A percentile compares a stretch with the other conserved stretches of the same genome.
Evolutionary conservation across 2,888 invertebrate genomes (phyloP).

Genomic region (Sinelater perroti): DNA sequence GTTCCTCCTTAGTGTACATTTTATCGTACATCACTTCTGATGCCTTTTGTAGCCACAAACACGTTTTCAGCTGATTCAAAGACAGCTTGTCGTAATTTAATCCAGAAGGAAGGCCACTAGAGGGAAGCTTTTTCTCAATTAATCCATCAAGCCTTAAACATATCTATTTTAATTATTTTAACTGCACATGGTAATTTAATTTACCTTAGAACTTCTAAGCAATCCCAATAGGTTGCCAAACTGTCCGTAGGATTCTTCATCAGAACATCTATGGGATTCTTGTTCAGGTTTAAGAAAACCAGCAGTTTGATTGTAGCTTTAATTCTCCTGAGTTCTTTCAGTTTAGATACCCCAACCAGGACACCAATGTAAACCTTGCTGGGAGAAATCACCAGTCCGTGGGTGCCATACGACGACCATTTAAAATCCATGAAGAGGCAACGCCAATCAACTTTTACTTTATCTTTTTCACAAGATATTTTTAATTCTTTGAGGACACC

Average conservation of each 20-base stretch:
- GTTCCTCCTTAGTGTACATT: constrained; percentile 46
- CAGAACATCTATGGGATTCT: constrained; percentile 51
- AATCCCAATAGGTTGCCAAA: constrained; percentile 54
- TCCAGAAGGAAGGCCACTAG: constrained; percentile 48
- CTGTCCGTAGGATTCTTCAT: constrained; percentile 49
- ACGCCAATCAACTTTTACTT: constrained; percentile 48
- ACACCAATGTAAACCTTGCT: constrained; percentile 51
- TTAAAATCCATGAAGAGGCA: constrained; percentile 51
- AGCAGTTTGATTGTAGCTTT: constrained; percentile 47
- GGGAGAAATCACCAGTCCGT: constrained; percentile 51
- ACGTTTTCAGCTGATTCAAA: constrained; percentile 50
- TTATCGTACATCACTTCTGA: constrained; percentile 52
- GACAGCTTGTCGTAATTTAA: constrained; percentile 51
- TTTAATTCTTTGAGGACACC: constrained; percentile 52
- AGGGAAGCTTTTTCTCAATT: constrained; percentile 53
- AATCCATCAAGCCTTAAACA: constrained; percentile 35
- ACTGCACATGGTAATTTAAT: not conserved
- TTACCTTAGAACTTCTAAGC: constrained; percentile 56
- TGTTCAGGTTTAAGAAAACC: constrained; percentile 47
- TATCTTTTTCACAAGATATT: constrained; percentile 45
- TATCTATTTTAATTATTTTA: not conserved
- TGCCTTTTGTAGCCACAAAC: constrained; percentile 50
- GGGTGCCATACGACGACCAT: constrained; percentile 46
- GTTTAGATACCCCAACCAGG: constrained; percentile 48
- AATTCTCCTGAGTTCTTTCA: constrained; percentile 44